Percentiles rank a stretch among this genome's conserved stretches.
Evolutionary conservation across 2,113 vertebrate species (phyloP).

Genomic region (Notechis scutatus): DNA sequence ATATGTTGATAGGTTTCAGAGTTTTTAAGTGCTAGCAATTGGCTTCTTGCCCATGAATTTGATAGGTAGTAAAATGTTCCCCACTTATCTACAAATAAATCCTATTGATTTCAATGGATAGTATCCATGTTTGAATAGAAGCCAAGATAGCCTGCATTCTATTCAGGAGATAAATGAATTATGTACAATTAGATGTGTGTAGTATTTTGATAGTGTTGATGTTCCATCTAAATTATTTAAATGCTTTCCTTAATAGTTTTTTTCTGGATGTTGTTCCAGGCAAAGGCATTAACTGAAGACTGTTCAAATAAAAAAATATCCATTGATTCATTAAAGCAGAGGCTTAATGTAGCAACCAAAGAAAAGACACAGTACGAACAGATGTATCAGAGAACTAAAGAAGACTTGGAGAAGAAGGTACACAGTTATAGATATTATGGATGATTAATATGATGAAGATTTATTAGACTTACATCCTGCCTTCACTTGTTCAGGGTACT

Average conservation of each 20-base stretch:
- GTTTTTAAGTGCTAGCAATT: background rate
- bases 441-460: background rate
- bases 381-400: slow-evolving; percentile 76
- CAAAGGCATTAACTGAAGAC: slow-evolving; percentile 81
- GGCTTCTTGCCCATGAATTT: background rate
- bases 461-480: background rate
- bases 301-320: slow-evolving; percentile 81
- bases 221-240: slow-evolving; percentile 26
- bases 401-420: slow-evolving; percentile 86
- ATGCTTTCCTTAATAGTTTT: slow-evolving; percentile 4
- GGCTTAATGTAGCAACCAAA: slow-evolving; percentile 75
- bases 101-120: background rate
- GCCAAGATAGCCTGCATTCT: background rate
- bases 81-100: background rate
- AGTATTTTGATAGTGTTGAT: slow-evolving; percentile 19
- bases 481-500: background rate
- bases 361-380: slow-evolving; percentile 81
- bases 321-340: slow-evolving; percentile 83
- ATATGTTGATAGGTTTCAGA: background rate
- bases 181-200: slow-evolving; percentile 8
- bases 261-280: slow-evolving; percentile 66
- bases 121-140: background rate
- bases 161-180: background rate
- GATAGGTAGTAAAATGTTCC: background rate
- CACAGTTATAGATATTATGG: slow-evolving; percentile 6